Percentiles rank a stretch among this genome's conserved stretches.
These are phyloP conservation scores for Nymphalis io DNA, from an alignment of 1,140 invertebrate species.

Conservation along the genomic window DNA sequence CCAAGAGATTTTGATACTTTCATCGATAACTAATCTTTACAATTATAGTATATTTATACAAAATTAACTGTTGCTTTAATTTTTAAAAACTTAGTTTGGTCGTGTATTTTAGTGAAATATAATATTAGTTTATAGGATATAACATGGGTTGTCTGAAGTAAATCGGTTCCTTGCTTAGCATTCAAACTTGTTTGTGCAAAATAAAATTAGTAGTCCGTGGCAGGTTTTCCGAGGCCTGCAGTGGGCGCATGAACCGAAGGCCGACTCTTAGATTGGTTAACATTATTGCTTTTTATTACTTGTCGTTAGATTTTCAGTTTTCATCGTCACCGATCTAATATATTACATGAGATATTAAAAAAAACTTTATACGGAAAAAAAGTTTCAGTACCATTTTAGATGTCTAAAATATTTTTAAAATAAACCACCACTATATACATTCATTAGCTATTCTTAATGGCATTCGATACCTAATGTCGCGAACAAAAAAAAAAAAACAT, in stretches of 20 bases:
- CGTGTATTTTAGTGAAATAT: background rate
- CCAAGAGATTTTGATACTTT: conserved; percentile 36
- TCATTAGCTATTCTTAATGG: conserved; percentile 24
- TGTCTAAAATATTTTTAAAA: background rate
- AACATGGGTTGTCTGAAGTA: conserved; percentile 29
- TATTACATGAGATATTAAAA: background rate
- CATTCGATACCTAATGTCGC: conserved; percentile 12
- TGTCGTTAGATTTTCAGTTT: background rate
- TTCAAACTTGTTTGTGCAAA: conserved; percentile 67
- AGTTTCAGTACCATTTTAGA: no score
- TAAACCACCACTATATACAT: background rate
- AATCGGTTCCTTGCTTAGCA: conserved; percentile 48
- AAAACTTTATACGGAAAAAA: background rate
- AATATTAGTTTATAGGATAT: conserved; percentile 7
- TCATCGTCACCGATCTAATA: background rate
- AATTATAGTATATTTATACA: background rate
- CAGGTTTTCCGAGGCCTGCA: conserved; percentile 64
- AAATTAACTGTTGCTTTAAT: no score
- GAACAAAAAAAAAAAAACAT: conserved; percentile 29
- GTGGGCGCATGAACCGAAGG: conserved; percentile 53
- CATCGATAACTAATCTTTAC: conserved; percentile 27
- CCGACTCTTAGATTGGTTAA: conserved; percentile 38
- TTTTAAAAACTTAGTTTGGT: background rate
- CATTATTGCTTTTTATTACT: conserved; percentile 20
- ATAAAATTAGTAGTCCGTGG: conserved; percentile 64